A percentile compares a stretch with the other conserved stretches of the same genome.
These are phyloP conservation scores for Vulpes ferrilata DNA, from an alignment of 2,113 vertebrate genomes.

Conservation along the genomic window DNA sequence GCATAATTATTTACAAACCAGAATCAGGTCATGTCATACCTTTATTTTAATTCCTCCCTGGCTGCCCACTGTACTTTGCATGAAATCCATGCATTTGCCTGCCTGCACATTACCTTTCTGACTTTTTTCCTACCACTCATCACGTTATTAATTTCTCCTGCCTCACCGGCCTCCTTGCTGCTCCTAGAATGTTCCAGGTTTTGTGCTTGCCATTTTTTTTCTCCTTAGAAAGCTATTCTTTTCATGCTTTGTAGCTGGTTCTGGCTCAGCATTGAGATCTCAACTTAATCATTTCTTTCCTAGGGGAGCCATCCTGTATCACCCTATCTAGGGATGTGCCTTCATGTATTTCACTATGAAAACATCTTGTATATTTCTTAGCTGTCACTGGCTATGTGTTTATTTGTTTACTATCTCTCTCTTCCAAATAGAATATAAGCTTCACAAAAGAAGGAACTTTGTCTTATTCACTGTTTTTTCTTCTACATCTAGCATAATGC, in stretches of 20 bases:
- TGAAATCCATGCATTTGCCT: neutral
- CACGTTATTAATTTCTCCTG: neutral
- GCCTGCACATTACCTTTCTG: neutral
- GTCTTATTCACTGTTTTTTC: neutral
- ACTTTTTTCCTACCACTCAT: neutral
- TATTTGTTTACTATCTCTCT: neutral
- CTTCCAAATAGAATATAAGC: neutral
- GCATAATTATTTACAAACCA: neutral
- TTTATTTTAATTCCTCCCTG: neutral
- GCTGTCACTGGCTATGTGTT: neutral
- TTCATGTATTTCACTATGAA: neutral
- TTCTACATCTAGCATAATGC: neutral
- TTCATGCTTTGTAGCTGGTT: neutral
- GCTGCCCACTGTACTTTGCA: neutral
- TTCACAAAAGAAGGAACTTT: neutral
- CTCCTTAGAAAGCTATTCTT: neutral
- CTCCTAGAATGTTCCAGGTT: neutral
- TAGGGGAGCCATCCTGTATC: neutral
- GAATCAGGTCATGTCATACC: neutral
- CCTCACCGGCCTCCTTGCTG: neutral
- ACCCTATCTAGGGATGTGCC: neutral
- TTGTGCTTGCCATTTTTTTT: neutral
- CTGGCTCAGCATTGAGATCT: neutral
- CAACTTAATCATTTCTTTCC: neutral
- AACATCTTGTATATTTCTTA: neutral